Evolutionary conservation across 2,113 vertebrate species (phyloP), one percentile per base, ranked within the genome.

Genomic region (Oriolus oriolus): DNA sequence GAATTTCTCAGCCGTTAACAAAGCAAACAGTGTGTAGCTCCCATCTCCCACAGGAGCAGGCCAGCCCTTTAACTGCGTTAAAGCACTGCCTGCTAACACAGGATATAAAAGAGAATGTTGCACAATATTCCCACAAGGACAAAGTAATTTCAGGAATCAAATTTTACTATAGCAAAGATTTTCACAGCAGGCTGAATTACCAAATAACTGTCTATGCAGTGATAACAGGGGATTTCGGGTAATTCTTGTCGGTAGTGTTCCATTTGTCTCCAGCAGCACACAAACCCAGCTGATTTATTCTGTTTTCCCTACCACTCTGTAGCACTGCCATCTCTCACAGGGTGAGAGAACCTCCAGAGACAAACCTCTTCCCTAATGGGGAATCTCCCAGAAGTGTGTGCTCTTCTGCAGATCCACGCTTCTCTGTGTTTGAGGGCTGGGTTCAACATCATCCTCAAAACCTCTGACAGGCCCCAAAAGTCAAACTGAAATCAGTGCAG

Each of bases 161-260:
- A 95, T 95, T 87, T 95, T 91, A 93, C 94, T 84, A 86, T 54
- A 81, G 91, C 73, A 97, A 93, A 90, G 87, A 76, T 90, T 94
- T 95, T 95, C 91, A 95, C 81, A 97, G 91, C 70, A 91, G 83
- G 84, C 73, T 92, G 71, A 95, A 96, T 96, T 84, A 88, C 86
- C 70, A 84, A 97, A 96, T 96, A 92, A 95, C 73, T 87, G 91
- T 84, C 75, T 84, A 92, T 89, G 90, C 56, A 84, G 80, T 91
- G 90, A 80, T 60, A 71, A 88, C 84, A 87, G 87, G 84, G 81
- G 80, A 87, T 87, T 94, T 96, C 14, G 68, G 90, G 74, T 92
- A 93, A 91, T 93, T 92, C 84, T 69, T 75, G 93, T 76, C 84
- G 84, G 59, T 41, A 77, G 66, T 27, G 31, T 93, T 93, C 75